These are phyloP conservation scores for Melipona bicolor DNA, from an alignment of 2,888 invertebrate genomes.

Conservation along the genomic window DNA sequence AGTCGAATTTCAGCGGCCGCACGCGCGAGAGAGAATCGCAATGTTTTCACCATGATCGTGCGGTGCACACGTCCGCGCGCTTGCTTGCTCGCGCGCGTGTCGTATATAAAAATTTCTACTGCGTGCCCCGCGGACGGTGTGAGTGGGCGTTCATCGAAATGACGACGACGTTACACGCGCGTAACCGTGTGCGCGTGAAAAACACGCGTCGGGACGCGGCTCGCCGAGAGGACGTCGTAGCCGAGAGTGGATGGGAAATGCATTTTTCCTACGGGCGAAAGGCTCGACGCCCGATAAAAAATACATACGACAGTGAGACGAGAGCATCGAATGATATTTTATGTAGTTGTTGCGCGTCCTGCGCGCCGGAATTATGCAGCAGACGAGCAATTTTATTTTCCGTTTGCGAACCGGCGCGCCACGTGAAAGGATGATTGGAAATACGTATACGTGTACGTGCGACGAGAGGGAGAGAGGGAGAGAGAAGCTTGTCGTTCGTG, in stretches of 20 bases:
- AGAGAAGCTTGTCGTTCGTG: conserved; percentile 3
- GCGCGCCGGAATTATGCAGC: conserved; percentile 42
- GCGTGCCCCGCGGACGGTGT: background rate
- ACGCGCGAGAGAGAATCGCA: background rate
- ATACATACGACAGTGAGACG: conserved; percentile 31
- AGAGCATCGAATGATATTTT: conserved; percentile 49
- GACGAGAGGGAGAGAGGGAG: background rate
- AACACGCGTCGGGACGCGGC: background rate
- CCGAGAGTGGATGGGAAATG: background rate
- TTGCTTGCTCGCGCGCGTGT: too few species aligned
- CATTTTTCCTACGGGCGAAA: conserved; percentile 16
- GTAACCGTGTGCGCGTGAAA: conserved; percentile 1
- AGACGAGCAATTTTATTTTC: conserved; percentile 44
- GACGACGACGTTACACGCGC: background rate
- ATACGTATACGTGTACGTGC: conserved; percentile 24
- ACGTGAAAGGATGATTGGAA: conserved; percentile 38
- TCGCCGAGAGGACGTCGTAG: background rate
- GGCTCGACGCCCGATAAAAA: conserved; percentile 31
- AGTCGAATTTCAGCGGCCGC: conserved; percentile 29
- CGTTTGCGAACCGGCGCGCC: conserved; percentile 14
- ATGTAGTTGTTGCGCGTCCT: conserved; percentile 36
- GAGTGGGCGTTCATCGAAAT: background rate
- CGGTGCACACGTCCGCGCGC: too few species aligned
- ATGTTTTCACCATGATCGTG: conserved; percentile 1
- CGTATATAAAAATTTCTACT: conserved; percentile 13